These are phyloP conservation scores for Temnothorax curvispinosus DNA, from an alignment of 1,140 invertebrate species.

Conservation along the genomic window DNA sequence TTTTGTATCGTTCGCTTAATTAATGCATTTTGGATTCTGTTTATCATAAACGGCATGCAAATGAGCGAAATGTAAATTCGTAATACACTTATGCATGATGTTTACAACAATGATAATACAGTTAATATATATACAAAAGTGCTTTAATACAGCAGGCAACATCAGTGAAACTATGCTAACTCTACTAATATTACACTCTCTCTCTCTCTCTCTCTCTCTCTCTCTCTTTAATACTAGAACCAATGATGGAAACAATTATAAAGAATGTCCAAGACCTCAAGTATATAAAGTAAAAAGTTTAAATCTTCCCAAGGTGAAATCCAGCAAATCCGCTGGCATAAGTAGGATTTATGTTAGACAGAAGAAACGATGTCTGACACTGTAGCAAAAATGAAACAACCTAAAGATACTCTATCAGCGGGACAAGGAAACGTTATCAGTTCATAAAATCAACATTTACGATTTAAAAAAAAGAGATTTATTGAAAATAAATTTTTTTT, in stretches of 20 bases:
- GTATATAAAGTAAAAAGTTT: conserved; percentile 56
- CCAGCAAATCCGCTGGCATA: conserved; percentile 63
- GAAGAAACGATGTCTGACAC: conserved; percentile 38
- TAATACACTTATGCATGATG: neutral
- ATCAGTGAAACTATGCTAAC: neutral
- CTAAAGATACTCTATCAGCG: neutral
- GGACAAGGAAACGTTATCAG: neutral
- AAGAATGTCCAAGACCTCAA: conserved; percentile 38
- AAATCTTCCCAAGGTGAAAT: conserved; percentile 62
- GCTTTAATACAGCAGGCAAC: neutral
- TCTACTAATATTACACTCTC: neutral
- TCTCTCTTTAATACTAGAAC: neutral
- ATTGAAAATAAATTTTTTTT: neutral
- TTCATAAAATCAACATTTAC: neutral
- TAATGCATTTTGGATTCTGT: neutral
- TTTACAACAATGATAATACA: neutral
- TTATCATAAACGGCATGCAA: neutral
- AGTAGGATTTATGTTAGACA: conserved; percentile 62
- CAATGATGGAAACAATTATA: conserved; percentile 36
- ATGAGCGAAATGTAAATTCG: conserved; percentile 8
- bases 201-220: neutral
- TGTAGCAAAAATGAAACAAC: neutral
- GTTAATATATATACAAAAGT: neutral
- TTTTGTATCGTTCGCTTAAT: neutral
- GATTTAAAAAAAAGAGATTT: neutral